Evolutionary conservation across 2,797 vertebrate genomes (phyloP).

Genomic region (Lepus townsendii): DNA sequence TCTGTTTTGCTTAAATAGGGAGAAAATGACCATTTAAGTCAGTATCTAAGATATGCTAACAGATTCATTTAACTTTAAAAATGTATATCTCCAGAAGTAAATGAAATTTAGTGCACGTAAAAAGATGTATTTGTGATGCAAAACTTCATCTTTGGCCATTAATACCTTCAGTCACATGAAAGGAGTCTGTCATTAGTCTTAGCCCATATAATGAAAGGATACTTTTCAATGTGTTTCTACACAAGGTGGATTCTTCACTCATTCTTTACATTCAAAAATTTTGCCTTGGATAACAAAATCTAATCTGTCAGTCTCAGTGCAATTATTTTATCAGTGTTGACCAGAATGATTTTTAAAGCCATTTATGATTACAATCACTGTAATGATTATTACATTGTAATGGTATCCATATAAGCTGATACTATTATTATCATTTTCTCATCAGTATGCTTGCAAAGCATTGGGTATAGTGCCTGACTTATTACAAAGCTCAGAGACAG

Average conservation of each 20-base stretch:
- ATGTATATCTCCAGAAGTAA: conserved; percentile 1
- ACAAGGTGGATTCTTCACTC: background rate
- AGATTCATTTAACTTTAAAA: conserved; percentile 34
- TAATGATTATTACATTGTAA: too few relatives aligned
- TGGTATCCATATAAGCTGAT: background rate
- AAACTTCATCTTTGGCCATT: conserved; percentile 19
- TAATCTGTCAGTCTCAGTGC: background rate
- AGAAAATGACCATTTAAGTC: conserved; percentile 31
- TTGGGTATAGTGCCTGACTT: background rate
- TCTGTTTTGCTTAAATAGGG: conserved; percentile 52
- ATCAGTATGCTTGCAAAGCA: background rate
- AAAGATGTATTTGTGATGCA: background rate
- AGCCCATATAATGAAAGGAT: background rate
- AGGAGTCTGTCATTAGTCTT: background rate
- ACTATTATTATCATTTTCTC: background rate
- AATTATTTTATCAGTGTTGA: background rate
- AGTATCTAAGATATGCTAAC: conserved; percentile 16
- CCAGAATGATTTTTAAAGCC: conserved; percentile 4
- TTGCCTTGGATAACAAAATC: background rate
- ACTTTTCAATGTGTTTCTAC: background rate
- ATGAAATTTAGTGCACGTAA: conserved; percentile 31
- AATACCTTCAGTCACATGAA: background rate
- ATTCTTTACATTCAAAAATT: background rate
- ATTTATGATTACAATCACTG: background rate
- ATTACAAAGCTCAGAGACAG: background rate